Conservation (phyloP, 30 jellyfish, hydroid and myxozoan species). For the Catostylus mosaicus region DNA sequence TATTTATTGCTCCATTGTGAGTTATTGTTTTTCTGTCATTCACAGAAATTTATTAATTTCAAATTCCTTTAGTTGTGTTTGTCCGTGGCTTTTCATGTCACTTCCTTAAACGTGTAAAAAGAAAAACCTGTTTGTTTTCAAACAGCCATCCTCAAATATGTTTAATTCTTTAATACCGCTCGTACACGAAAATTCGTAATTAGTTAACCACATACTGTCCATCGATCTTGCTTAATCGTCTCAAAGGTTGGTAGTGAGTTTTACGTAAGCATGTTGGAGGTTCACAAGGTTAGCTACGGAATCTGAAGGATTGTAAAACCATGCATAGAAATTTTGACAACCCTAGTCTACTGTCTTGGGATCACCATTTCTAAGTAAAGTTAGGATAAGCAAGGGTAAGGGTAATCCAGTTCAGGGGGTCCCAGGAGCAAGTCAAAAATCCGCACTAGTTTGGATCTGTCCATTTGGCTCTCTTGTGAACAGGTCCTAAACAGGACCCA, state of each 20-base stretch:
- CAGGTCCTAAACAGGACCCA: too few relatives aligned
- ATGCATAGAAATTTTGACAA: too few relatives aligned
- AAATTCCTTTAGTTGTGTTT: constrained; percentile 28
- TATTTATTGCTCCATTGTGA: background rate
- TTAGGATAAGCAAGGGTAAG: too few relatives aligned
- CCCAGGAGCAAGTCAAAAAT: too few relatives aligned
- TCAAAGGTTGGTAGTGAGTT: background rate
- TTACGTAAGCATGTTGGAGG: too few relatives aligned
- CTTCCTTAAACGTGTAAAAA: constrained; percentile 24
- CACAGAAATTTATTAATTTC: constrained; percentile 33
- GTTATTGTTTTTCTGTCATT: constrained; percentile 9
- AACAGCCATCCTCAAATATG: constrained; percentile 42
- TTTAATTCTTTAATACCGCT: constrained; percentile 46
- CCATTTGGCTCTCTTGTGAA: too few relatives aligned
- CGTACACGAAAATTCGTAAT: constrained; percentile 27
- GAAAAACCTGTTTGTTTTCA: constrained; percentile 40
- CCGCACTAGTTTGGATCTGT: too few relatives aligned
- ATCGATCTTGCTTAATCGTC: constrained; percentile 1
- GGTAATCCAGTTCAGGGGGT: too few relatives aligned
- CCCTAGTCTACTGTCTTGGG: too few relatives aligned
- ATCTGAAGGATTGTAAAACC: too few relatives aligned
- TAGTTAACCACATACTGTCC: constrained; percentile 13
- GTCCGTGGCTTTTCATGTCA: constrained; percentile 44
- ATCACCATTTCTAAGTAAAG: too few relatives aligned
- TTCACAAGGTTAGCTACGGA: too few relatives aligned